Evolutionary conservation across 1,140 invertebrate species (phyloP).

Genomic region (Ladona fulva): DNA sequence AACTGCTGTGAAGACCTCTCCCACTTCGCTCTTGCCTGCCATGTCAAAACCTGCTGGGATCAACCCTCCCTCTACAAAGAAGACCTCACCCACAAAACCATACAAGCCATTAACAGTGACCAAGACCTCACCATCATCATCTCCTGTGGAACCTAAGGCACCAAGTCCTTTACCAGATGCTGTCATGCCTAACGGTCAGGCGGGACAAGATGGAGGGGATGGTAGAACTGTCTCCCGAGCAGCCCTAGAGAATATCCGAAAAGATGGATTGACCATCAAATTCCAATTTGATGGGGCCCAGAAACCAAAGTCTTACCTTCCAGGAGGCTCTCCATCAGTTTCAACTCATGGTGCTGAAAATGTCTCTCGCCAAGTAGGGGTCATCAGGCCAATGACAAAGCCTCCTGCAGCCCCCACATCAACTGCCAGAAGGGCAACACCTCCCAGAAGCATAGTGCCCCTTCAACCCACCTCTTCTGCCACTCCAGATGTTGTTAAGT

Average conservation of each 20-base stretch:
- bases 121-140: constrained; percentile 26
- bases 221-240: constrained; percentile 43
- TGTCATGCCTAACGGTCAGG: constrained; percentile 6
- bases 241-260: constrained; percentile 56
- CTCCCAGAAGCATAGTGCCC: constrained; percentile 20
- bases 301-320: constrained; percentile 21
- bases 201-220: constrained; percentile 26
- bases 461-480: constrained; percentile 23
- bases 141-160: constrained; percentile 30
- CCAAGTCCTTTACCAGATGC: constrained; percentile 20
- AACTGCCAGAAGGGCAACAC: constrained; percentile 37
- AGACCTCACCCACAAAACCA: constrained; percentile 27
- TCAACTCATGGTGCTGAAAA: constrained; percentile 6
- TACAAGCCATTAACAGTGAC: constrained; percentile 24
- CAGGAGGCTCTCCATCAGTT: background rate
- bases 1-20: background rate
- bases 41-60: constrained; percentile 24
- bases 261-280: constrained; percentile 50
- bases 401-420: background rate
- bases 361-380: constrained; percentile 41
- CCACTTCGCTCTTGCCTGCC: background rate
- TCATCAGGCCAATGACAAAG: constrained; percentile 43
- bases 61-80: constrained; percentile 30
- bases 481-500: background rate
- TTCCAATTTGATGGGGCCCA: constrained; percentile 44